Evolutionary conservation across 2,113 vertebrate genomes (phyloP).

Genomic region (Ia io): DNA sequence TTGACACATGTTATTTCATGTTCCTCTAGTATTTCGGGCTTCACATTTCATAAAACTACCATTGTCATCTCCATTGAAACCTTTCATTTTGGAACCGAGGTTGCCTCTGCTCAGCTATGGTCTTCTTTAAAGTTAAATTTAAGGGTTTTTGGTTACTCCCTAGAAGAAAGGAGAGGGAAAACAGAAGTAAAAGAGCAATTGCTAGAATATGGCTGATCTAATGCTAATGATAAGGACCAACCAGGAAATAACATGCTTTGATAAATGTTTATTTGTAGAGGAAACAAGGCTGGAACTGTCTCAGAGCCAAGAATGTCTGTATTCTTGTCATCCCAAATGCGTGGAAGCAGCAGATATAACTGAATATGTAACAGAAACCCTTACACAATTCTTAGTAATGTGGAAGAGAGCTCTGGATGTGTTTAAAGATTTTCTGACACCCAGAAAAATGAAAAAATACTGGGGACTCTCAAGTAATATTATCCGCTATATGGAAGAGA

Average conservation of each 20-base stretch:
- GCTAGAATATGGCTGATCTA: not conserved
- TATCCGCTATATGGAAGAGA: not conserved
- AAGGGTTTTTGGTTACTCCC: not conserved
- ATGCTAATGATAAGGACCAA: not conserved
- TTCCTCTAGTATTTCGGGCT: not conserved
- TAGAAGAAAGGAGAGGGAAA: not conserved
- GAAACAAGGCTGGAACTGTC: constrained; percentile 62
- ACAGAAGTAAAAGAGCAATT: not conserved
- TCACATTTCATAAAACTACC: not conserved
- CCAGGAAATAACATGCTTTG: constrained; percentile 32
- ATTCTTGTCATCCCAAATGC: constrained; percentile 60
- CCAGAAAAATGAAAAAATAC: not conserved
- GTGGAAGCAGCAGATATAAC: constrained; percentile 60
- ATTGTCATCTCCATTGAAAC: not conserved
- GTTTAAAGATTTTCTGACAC: constrained; percentile 1
- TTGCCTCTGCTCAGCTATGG: not conserved
- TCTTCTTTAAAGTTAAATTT: not conserved
- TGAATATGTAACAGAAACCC: constrained; percentile 51
- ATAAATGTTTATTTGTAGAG: constrained; percentile 62
- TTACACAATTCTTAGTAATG: constrained; percentile 45
- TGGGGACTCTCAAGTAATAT: not conserved
- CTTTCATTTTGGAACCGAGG: constrained; percentile 16
- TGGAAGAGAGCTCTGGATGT: constrained; percentile 6
- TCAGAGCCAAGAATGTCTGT: constrained; percentile 67
- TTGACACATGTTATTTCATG: not conserved